Conservation (phyloP, 2,888 invertebrate species). For the Drosophila emarginata region DNA sequence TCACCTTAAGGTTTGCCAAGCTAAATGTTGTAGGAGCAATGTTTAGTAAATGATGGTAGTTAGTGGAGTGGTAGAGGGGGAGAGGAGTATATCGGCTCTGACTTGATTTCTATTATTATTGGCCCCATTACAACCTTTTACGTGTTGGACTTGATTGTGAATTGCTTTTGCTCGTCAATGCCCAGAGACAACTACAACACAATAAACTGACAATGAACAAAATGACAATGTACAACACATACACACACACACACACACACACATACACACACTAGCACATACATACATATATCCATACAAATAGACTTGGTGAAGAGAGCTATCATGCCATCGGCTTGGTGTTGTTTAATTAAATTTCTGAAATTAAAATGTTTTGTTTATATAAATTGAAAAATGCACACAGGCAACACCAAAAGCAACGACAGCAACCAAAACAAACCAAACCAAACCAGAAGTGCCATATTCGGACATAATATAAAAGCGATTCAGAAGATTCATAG, state of each 20-base stretch:
- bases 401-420: conserved; percentile 48
- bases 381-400: conserved; percentile 81
- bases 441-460: conserved; percentile 1
- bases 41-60: too few species aligned
- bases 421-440: conserved; percentile 30
- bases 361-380: conserved; percentile 83
- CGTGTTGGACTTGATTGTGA: conserved; percentile 20
- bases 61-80: background rate
- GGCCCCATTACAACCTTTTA: conserved; percentile 23
- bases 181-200: conserved; percentile 11
- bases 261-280: conserved; percentile 39
- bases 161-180: conserved; percentile 30
- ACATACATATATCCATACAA: conserved; percentile 26
- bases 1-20: background rate
- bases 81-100: background rate
- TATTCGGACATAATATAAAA: conserved; percentile 2
- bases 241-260: background rate
- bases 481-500: background rate
- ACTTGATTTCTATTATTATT: conserved; percentile 27
- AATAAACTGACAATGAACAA: background rate
- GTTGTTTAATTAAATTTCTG: conserved; percentile 83
- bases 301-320: conserved; percentile 11
- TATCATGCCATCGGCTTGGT: conserved; percentile 58
- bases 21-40: too few species aligned
- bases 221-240: background rate